Base-by-base conservation (phyloP, 2,113 vertebrate species). In the Erpornis zantholeuca region DNA sequence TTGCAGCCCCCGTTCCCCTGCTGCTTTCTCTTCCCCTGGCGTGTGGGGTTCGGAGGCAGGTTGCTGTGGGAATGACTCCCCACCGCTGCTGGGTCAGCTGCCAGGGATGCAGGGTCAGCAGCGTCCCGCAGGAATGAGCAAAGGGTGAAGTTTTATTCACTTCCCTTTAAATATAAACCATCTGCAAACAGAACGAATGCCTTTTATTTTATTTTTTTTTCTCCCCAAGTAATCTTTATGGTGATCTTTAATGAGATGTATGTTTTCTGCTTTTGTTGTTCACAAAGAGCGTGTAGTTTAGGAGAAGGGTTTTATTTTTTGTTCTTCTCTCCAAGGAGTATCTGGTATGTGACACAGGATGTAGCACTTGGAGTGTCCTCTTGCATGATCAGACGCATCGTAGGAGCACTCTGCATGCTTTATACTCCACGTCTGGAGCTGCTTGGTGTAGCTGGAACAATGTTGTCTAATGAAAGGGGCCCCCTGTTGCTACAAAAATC, bases 401-500 rank as follows among this genome's bases (percentile, higher is more conserved):
- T 35, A 90, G 95, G 76, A 97, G 64, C 35, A 7, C 69, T 93
- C 60, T 56, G 57, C 69, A 31, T 64, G 88, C 80, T 82, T 92
- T 80, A 11, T 38, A 24, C 88, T 75, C 1, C 0, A 52, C 50
- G 82, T 75, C 82, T 73, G 92, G 94, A 73, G 88, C 88, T 92
- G 61, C 76, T 83, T 38, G 25, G 80, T 11, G 2, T 75, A 90
- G 94, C 94, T 95, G 85, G 90, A 96, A 93, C 86, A 85, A 79
- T 82, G 59, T 82, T 88, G 79, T 75, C 82, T 96, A 81, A 90
- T 83, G 85, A 94, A 96, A 90, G 18, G 8, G 87, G 72, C 68
- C 70, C 66, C 94, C 90, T 73, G 82, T 80, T 90, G 92, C 92
- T 94, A 45, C 50, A 73, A 78, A 96, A 96, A 93, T 92, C 82